Conservation (phyloP, 2,888 invertebrate species). For the Endomychus coccineus region DNA sequence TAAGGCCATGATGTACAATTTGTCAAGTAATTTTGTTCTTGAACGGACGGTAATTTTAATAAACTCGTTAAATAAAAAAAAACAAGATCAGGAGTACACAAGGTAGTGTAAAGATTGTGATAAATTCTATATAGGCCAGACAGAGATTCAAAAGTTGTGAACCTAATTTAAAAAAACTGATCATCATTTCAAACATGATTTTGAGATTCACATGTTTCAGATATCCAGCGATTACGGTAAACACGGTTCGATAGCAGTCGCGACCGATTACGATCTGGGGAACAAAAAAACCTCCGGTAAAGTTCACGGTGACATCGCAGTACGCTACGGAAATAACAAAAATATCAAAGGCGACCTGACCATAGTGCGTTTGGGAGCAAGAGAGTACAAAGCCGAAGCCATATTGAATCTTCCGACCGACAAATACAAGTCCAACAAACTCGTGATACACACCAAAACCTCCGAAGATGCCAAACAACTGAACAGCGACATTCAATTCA, state of each 20-base stretch:
- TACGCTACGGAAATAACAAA: conserved; percentile 1
- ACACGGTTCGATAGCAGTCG: too few relatives aligned
- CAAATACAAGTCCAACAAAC: conserved; percentile 46
- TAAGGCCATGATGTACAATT: conserved; percentile 1
- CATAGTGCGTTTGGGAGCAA: conserved; percentile 26
- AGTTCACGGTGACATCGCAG: conserved; percentile 6
- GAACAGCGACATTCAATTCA: conserved; percentile 43
- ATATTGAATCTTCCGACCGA: conserved; percentile 46
- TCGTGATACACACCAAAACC: conserved; percentile 45
- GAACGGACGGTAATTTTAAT: too few relatives aligned
- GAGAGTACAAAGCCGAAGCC: conserved; percentile 43
- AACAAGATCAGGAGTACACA: too few relatives aligned
- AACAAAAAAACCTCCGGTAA: conserved; percentile 4
- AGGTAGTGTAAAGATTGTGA: too few relatives aligned
- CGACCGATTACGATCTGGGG: conserved; percentile 22
- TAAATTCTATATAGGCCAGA: too few relatives aligned
- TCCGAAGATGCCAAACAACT: conserved; percentile 30
- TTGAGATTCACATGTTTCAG: too few relatives aligned
- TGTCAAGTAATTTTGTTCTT: too few relatives aligned
- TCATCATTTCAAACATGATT: too few relatives aligned
- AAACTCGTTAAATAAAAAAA: too few relatives aligned
- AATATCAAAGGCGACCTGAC: conserved; percentile 8
- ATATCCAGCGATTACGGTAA: neutral
- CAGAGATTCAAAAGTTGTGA: too few relatives aligned
- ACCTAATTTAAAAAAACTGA: too few relatives aligned